A percentile compares a stretch with the other conserved stretches of the same genome.
phyloP scores from a whole-genome alignment of 2,888 invertebrate species.

The Agonopterix alstromeriana region DNA sequence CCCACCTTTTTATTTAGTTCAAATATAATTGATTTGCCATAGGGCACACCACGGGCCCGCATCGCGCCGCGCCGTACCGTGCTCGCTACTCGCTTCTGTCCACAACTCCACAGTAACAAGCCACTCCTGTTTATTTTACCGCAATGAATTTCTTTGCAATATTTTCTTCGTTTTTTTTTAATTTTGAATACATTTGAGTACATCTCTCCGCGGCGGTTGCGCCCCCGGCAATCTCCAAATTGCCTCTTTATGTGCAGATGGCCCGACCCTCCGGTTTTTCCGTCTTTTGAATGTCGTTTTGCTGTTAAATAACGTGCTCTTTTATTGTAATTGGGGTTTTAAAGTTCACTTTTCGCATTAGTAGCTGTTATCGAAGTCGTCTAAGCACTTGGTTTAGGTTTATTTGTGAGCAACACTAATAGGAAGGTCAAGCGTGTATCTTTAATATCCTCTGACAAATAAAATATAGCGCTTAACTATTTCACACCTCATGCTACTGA shows the following conservation, averaged over 20 bases:
- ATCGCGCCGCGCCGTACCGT: neutral
- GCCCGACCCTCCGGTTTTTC: conserved; percentile 72
- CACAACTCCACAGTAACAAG: conserved; percentile 32
- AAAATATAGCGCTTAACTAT: no score
- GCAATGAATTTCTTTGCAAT: conserved; percentile 69
- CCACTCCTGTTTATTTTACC: conserved; percentile 70
- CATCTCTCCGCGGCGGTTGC: conserved; percentile 69
- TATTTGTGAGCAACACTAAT: no score
- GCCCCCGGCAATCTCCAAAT: conserved; percentile 76
- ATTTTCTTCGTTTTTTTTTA: conserved; percentile 66
- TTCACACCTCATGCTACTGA: no score
- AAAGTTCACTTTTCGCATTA: conserved; percentile 43
- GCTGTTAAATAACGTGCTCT: conserved; percentile 73
- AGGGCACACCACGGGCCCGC: neutral
- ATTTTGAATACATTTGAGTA: conserved; percentile 74
- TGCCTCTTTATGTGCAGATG: conserved; percentile 77
- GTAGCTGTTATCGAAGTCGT: neutral
- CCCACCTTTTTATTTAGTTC: no score
- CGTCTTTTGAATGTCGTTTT: conserved; percentile 76
- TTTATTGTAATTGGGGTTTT: conserved; percentile 66
- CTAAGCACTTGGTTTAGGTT: no score
- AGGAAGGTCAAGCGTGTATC: no score
- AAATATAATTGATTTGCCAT: no score
- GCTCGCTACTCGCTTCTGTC: neutral
- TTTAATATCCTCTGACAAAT: no score